Conservation (phyloP, 2,113 vertebrate genomes). For the Heterotilapia buettikoferi region DNA sequence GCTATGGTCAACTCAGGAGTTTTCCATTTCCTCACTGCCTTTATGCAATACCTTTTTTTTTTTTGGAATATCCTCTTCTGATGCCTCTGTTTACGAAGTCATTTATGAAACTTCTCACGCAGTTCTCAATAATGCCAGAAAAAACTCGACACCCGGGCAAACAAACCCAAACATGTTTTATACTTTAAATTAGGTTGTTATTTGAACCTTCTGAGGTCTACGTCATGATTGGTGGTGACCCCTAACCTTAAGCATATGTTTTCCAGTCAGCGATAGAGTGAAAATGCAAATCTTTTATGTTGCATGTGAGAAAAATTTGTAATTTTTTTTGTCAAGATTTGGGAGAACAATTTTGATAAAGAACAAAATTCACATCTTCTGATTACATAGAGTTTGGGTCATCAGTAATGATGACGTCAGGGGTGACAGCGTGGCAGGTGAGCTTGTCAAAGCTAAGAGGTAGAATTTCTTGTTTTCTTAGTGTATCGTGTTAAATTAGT, state of each 20-base stretch:
- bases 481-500: background rate
- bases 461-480: background rate
- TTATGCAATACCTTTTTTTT: background rate
- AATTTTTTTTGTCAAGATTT: background rate
- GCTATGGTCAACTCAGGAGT: background rate
- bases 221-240: background rate
- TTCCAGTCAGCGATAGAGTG: background rate
- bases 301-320: too few relatives aligned
- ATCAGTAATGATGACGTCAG: background rate
- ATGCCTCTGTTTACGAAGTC: background rate
- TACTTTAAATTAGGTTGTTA: background rate
- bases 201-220: background rate
- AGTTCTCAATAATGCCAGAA: background rate
- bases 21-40: background rate
- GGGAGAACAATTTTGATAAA: background rate
- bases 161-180: background rate
- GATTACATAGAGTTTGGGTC: rapidly evolving
- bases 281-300: background rate
- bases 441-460: background rate
- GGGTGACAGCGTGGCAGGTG: background rate
- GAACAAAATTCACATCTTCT: background rate
- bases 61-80: background rate
- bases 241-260: background rate
- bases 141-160: background rate
- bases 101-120: background rate